These are phyloP conservation scores for Eubasilissa splendida DNA, from an alignment of 2,888 invertebrate species.

Conservation along the genomic window DNA sequence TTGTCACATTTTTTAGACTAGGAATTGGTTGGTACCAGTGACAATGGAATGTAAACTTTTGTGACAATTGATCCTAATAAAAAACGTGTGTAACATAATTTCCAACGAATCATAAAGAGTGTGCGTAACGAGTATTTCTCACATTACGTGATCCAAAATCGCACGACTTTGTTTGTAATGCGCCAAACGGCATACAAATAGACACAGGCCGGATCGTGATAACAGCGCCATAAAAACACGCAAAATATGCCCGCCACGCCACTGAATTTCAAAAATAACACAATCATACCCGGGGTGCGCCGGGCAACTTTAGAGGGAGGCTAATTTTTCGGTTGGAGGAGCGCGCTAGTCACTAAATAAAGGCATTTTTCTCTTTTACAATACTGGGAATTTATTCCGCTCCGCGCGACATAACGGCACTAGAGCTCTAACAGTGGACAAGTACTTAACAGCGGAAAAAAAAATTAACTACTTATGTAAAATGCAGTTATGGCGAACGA, in stretches of 20 bases:
- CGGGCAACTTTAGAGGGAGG: constrained; percentile 41
- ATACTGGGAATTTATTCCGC: constrained; percentile 18
- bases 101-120: background rate
- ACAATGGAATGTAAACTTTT: background rate
- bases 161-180: constrained; percentile 5
- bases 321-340: constrained; percentile 56
- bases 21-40: no score
- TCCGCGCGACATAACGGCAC: background rate
- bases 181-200: constrained; percentile 34
- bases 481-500: background rate
- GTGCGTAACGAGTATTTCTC: constrained; percentile 31
- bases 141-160: constrained; percentile 20
- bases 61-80: background rate
- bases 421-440: constrained; percentile 12
- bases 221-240: constrained; percentile 29
- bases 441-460: no score
- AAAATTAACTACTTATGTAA: no score
- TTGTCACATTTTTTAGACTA: no score
- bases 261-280: constrained; percentile 42
- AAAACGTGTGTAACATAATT: background rate
- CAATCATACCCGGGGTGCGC: constrained; percentile 17
- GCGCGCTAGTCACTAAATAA: constrained; percentile 54
- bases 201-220: constrained; percentile 10
- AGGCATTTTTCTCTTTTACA: constrained; percentile 48
- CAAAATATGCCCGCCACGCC: constrained; percentile 41